Evolutionary conservation across 1,140 invertebrate species (phyloP), one percentile per base, ranked within the genome.

Genomic region (Brachystomella parvula): DNA sequence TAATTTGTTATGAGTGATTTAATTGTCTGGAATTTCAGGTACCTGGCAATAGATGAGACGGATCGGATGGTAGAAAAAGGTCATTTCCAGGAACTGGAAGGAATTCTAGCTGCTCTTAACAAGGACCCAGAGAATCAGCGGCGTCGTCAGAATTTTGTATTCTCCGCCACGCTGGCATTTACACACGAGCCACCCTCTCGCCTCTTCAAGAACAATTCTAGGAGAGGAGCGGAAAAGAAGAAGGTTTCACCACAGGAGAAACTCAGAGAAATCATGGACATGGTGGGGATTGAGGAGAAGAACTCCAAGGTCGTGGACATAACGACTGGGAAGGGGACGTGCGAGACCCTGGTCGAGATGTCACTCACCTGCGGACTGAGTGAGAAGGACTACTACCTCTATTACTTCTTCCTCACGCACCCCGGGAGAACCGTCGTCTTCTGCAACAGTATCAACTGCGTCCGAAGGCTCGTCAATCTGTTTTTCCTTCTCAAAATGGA

Each of bases 41-140:
- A 86, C 77, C 79, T 99, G 64, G 95, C 92, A 0, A 91, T 99
- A 66, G 97, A 99, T 79, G 97, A 99, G 83, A 96, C 96, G 0
- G 97, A 99, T 79, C 83, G 96, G 72, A 98, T 99, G 95, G 81
- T 98, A 21, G 96, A 99, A 76, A 89, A 87, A 71, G 92, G 92
- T 21, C 96, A 99, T 79, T 99, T 98, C 81, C 84, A 92, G 74
- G 96, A 99, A 78, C 77, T 99, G 1, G 82, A 89, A 33, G 82
- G 86, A 33, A 79, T 99, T 17, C 76, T 98, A 0, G 87, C 90
- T 70, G 78, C 85, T 12, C 81, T 99, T 1, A 95, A 96, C 78
- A 76, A 78, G 3, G 83, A 89, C 71, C 81, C 84, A 64, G 73
- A 77, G 0, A 81, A 81, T 44, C 79, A 81, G 9, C 77, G 81